A percentile compares a stretch with the other conserved stretches of the same genome.
Evolutionary conservation across 2,797 vertebrate genomes (phyloP).

Genomic region (Vespertilio murinus): DNA sequence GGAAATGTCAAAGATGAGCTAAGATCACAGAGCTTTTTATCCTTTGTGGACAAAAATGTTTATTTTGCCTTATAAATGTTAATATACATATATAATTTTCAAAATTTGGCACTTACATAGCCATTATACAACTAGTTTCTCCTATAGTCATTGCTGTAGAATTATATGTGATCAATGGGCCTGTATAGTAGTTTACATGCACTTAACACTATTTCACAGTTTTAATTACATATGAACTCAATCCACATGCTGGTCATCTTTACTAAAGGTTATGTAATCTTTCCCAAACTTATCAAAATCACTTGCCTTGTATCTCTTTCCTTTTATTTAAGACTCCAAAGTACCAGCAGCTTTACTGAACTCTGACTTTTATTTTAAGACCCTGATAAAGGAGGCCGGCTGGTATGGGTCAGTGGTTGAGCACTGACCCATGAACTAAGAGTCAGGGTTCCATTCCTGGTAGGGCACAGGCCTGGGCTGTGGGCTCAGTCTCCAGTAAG

Average conservation of each 20-base stretch:
- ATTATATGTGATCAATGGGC: background rate
- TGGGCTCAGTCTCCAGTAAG: too few relatives aligned
- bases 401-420: too few relatives aligned
- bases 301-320: background rate
- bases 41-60: background rate
- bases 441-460: too few relatives aligned
- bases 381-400: background rate
- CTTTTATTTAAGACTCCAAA: conserved; percentile 16
- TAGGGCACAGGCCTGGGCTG: too few relatives aligned
- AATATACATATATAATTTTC: background rate
- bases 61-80: conserved; percentile 47
- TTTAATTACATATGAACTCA: conserved; percentile 1
- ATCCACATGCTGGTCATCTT: background rate
- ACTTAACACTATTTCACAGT: background rate
- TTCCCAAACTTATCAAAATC: conserved; percentile 19
- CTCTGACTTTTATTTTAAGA: conserved; percentile 33
- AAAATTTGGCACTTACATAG: background rate
- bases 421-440: too few relatives aligned
- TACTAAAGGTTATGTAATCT: conserved; percentile 21
- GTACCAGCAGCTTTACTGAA: conserved; percentile 18
- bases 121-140: background rate
- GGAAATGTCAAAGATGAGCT: conserved; percentile 22
- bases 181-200: background rate
- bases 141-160: background rate
- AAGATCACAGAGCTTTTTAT: background rate